A percentile compares a stretch with the other conserved stretches of the same genome.
phyloP scores from a whole-genome alignment of 2,113 vertebrate genomes.

The Oreocharis arfaki region DNA sequence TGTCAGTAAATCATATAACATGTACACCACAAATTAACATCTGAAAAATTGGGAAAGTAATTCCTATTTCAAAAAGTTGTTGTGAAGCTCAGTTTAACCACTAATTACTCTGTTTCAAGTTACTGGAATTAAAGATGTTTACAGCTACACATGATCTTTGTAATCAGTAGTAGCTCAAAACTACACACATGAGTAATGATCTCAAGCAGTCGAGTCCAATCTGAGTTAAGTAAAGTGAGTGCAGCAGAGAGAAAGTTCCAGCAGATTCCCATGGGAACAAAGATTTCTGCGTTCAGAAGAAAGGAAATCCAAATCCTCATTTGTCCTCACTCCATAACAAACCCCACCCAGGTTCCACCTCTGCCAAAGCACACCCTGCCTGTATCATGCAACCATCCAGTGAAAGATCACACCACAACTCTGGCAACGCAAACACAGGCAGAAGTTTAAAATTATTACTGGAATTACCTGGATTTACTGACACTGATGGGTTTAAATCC shows the following conservation, averaged over 20 bases:
- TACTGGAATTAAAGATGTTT: slow-evolving; percentile 28
- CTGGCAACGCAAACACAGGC: not conserved
- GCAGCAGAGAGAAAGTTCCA: not conserved
- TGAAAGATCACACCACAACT: not conserved
- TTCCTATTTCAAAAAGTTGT: not conserved
- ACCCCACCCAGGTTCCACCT: not conserved
- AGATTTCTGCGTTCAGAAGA: not conserved
- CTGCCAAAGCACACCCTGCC: not conserved
- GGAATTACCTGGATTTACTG: slow-evolving; percentile 9
- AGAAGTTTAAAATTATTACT: not conserved
- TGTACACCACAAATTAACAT: slow-evolving; percentile 27
- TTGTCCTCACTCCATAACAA: not conserved
- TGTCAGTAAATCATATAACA: slow-evolving; percentile 37
- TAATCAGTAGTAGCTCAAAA: not conserved
- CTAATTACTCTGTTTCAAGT: slow-evolving; percentile 45
- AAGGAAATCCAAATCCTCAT: slow-evolving; percentile 11
- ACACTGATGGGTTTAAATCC: not conserved
- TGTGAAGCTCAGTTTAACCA: slow-evolving; percentile 7
- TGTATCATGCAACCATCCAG: not conserved
- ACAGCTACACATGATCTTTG: not conserved
- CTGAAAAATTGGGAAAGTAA: slow-evolving; percentile 6
- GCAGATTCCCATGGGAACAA: not conserved
- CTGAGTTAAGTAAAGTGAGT: not conserved
- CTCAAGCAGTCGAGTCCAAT: not conserved
- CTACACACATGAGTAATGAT: not conserved